A percentile compares a stretch with the other conserved stretches of the same genome.
phyloP scores from a whole-genome alignment of 2,113 vertebrate genomes.

The Delphinus delphis region DNA sequence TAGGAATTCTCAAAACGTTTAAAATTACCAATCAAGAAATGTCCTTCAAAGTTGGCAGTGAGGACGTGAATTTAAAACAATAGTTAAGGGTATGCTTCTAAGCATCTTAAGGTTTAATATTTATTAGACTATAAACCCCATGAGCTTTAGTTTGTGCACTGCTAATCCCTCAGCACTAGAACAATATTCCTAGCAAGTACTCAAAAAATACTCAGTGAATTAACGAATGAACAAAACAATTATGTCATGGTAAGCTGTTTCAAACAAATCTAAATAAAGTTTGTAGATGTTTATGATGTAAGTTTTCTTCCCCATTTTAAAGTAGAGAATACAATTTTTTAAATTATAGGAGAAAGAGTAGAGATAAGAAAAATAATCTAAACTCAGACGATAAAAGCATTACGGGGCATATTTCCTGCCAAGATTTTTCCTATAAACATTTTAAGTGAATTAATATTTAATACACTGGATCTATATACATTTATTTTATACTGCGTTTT shows the following conservation, averaged over 20 bases:
- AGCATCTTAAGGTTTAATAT: background rate
- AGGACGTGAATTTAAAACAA: background rate
- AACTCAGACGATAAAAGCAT: background rate
- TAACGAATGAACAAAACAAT: background rate
- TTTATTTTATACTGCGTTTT: background rate
- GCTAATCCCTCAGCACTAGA: background rate
- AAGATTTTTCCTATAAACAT: background rate
- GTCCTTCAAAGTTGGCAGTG: background rate
- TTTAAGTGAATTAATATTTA: background rate
- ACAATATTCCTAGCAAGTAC: background rate
- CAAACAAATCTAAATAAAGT: constrained; percentile 2
- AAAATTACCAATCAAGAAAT: constrained; percentile 33
- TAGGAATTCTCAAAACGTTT: background rate
- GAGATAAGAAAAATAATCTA: constrained; percentile 26
- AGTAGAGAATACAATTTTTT: background rate
- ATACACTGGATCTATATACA: background rate
- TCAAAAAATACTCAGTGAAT: background rate
- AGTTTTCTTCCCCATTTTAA: background rate
- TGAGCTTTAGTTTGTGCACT: background rate
- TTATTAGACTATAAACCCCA: background rate
- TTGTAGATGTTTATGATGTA: background rate
- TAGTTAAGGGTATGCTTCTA: background rate
- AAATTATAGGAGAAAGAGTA: background rate
- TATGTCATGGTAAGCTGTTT: background rate
- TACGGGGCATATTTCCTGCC: background rate